Conservation (phyloP, 2,888 invertebrate species). For the Xanthorhoe spadicearia region DNA sequence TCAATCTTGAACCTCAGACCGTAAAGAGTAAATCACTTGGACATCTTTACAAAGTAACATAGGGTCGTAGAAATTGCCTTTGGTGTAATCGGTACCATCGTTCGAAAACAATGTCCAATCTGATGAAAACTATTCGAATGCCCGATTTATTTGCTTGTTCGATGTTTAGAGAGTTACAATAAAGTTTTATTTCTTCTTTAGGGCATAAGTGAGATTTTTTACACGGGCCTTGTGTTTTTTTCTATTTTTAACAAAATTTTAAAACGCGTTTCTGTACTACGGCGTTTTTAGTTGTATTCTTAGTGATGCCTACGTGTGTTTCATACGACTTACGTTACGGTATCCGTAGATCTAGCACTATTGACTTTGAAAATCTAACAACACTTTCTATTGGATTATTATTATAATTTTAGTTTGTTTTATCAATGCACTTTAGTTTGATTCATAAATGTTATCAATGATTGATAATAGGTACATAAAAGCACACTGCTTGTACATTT, state of each 20-base stretch:
- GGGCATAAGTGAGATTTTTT: conserved; percentile 16
- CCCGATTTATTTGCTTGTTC: conserved; percentile 29
- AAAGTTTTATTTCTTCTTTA: conserved; percentile 28
- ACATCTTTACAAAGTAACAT: background rate
- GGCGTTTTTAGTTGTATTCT: background rate
- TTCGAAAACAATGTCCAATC: conserved; percentile 35
- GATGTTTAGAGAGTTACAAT: conserved; percentile 31
- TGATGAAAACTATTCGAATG: conserved; percentile 26
- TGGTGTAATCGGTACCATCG: conserved; percentile 43
- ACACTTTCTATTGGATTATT: no score
- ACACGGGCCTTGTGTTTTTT: background rate
- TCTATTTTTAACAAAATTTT: conserved; percentile 10
- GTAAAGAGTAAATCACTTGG: background rate
- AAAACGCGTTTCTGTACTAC: background rate
- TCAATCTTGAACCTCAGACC: background rate
- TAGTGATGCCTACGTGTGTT: background rate
- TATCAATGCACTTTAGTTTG: no score
- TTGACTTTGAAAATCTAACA: no score
- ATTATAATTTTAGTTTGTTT: no score
- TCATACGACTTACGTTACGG: no score
- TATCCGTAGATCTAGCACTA: no score
- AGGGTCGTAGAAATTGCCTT: conserved; percentile 38
- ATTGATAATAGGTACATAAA: background rate
- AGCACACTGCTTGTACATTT: background rate
- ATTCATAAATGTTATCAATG: background rate